These are phyloP conservation scores for Sympetrum striolatum DNA, from an alignment of 2,888 invertebrate species.

Conservation along the genomic window DNA sequence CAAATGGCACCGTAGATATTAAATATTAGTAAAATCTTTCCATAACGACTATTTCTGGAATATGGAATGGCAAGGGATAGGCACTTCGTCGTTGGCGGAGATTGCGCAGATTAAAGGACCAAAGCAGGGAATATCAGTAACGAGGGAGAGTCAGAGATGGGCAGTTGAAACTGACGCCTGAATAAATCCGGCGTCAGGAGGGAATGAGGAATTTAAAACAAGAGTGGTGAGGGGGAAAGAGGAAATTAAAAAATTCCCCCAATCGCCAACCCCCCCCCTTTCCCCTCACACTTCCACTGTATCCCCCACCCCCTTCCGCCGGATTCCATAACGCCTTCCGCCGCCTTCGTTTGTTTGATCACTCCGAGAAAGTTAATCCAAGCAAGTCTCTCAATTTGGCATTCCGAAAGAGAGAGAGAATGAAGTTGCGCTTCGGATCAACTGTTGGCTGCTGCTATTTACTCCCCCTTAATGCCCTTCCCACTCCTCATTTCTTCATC, in stretches of 20 bases:
- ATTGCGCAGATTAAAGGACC: not conserved
- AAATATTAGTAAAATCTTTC: too few relatives aligned
- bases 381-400: not conserved
- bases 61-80: too few relatives aligned
- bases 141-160: not conserved
- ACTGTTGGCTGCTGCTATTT: not conserved
- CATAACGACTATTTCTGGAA: too few relatives aligned
- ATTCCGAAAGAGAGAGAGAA: not conserved
- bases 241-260: not conserved
- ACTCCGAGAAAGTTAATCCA: constrained; percentile 27
- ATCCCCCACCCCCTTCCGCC: not conserved
- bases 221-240: not conserved
- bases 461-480: not conserved
- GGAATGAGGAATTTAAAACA: not conserved
- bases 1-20: too few relatives aligned
- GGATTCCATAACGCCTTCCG: constrained; percentile 4
- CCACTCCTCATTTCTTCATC: not conserved
- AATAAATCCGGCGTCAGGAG: not conserved
- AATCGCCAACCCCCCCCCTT: not conserved
- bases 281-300: not conserved
- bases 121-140: not conserved
- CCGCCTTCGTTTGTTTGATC: not conserved
- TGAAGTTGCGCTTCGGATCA: not conserved
- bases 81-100: not conserved
- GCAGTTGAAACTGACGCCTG: not conserved